These are phyloP conservation scores for Melieria omissa DNA, from an alignment of 2,888 invertebrate species.

Conservation along the genomic window DNA sequence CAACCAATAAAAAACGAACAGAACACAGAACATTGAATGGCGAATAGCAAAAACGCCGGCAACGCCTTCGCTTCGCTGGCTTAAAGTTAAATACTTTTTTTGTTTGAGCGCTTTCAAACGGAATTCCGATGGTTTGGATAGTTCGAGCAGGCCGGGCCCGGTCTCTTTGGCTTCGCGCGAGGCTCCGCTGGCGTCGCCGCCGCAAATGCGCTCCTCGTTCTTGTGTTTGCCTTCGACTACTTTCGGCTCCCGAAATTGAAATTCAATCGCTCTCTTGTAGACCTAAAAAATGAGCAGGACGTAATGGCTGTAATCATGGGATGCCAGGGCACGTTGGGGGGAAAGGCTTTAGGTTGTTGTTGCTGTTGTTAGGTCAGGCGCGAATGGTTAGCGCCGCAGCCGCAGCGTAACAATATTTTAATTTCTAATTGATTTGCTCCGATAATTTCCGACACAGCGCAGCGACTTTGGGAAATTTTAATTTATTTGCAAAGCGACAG, in stretches of 20 bases:
- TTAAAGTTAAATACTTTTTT: conserved; percentile 52
- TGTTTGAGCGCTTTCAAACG: conserved; percentile 65
- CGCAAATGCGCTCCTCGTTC: conserved; percentile 45
- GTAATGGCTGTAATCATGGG: background rate
- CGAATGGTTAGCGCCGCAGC: background rate
- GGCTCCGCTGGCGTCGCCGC: conserved; percentile 44
- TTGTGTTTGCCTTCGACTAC: conserved; percentile 54
- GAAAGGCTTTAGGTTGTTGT: background rate
- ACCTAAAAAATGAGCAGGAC: conserved; percentile 50
- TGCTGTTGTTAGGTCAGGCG: background rate
- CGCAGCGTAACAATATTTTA: conserved; percentile 32
- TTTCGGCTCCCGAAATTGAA: conserved; percentile 65
- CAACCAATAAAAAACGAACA: conserved; percentile 17
- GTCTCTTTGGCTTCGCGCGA: conserved; percentile 55
- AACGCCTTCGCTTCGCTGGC: background rate
- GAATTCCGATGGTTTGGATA: conserved; percentile 66
- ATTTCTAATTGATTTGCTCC: conserved; percentile 58
- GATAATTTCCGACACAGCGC: conserved; percentile 26
- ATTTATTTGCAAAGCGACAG: conserved; percentile 21
- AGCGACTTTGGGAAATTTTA: conserved; percentile 26
- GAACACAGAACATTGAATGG: background rate
- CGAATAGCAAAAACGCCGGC: background rate
- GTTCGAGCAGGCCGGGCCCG: conserved; percentile 61
- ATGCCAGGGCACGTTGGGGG: background rate
- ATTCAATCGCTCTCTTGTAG: conserved; percentile 64